Conservation (phyloP, 1,140 invertebrate genomes). For the Panonychus citri region DNA sequence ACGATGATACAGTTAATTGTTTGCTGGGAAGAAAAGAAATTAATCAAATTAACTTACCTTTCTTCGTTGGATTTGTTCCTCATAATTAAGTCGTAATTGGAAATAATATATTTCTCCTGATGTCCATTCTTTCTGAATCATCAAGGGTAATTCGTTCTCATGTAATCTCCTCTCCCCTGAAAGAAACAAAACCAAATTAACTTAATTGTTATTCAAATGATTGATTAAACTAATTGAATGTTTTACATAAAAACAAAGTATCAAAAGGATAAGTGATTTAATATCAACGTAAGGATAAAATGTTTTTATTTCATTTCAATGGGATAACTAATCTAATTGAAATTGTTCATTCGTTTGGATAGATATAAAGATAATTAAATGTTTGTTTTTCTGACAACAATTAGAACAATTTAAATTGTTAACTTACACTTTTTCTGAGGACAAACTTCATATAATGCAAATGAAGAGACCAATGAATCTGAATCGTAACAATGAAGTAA, state of each 20-base stretch:
- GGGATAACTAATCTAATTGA: too few relatives aligned
- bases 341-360: too few relatives aligned
- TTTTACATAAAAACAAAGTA: too few relatives aligned
- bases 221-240: slow-evolving; percentile 1
- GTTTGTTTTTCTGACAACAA: too few relatives aligned
- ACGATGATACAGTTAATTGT: too few relatives aligned
- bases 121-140: slow-evolving; percentile 49
- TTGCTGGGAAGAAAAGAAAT: too few relatives aligned
- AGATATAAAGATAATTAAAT: too few relatives aligned
- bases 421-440: slow-evolving; percentile 16
- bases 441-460: slow-evolving; percentile 58
- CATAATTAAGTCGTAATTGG: slow-evolving; percentile 18
- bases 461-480: slow-evolving; percentile 52
- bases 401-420: too few relatives aligned
- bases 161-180: slow-evolving; percentile 52
- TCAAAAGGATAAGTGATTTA: too few relatives aligned
- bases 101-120: slow-evolving; percentile 22
- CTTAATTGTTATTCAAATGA: not conserved
- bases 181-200: not conserved
- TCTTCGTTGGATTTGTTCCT: not conserved
- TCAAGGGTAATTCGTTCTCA: slow-evolving; percentile 56
- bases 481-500: slow-evolving; percentile 61
- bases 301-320: too few relatives aligned
- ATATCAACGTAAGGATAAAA: too few relatives aligned
- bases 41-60: too few relatives aligned